phyloP scores from a whole-genome alignment of 2,888 invertebrate genomes.

The Epinotia nisella region DNA sequence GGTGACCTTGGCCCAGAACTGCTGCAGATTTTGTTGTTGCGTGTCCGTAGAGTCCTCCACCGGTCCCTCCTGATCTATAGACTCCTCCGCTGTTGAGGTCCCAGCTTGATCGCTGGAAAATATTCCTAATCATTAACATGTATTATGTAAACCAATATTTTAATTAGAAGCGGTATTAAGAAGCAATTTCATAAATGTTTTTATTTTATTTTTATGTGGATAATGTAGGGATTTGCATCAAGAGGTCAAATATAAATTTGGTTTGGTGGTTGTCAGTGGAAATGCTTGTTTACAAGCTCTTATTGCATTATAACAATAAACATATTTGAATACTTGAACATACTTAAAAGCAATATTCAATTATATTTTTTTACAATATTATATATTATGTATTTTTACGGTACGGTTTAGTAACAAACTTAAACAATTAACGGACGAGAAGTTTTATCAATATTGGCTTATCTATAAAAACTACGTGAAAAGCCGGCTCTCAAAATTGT shows the following conservation, averaged over 20 bases:
- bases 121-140: background rate
- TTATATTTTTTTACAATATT: background rate
- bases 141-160: background rate
- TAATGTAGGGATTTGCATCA: too few relatives aligned
- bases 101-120: constrained; percentile 68
- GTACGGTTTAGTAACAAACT: background rate
- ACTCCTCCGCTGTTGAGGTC: constrained; percentile 65
- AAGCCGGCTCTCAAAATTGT: background rate
- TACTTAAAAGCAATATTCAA: background rate
- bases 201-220: too few relatives aligned
- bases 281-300: too few relatives aligned
- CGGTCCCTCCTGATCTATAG: constrained; percentile 60
- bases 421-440: background rate
- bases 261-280: too few relatives aligned
- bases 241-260: too few relatives aligned
- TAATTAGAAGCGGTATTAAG: too few relatives aligned
- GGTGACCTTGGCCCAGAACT: constrained; percentile 93
- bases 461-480: background rate
- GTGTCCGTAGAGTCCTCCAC: constrained; percentile 84
- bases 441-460: constrained; percentile 2
- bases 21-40: constrained; percentile 86
- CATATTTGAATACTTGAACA: background rate
- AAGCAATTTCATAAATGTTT: too few relatives aligned
- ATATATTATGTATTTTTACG: too few relatives aligned
- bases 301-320: too few relatives aligned